Conservation (phyloP, 2,888 invertebrate species). For the Tenthredo scrophulariae region DNA sequence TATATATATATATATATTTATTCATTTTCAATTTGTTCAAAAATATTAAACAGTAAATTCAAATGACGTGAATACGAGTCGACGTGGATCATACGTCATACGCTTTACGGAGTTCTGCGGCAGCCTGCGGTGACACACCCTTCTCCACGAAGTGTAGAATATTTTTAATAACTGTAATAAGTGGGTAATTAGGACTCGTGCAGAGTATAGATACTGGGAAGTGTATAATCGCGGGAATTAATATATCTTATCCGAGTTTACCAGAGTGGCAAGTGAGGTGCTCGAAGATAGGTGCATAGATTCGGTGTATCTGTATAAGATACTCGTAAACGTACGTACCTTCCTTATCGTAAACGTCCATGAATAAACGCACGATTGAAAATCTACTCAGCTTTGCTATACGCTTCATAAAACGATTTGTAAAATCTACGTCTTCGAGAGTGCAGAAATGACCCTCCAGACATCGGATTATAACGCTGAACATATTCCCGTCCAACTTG, state of each 20-base stretch:
- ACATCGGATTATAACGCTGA: conserved; percentile 74
- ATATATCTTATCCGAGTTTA: background rate
- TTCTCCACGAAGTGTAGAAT: background rate
- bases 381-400: conserved; percentile 73
- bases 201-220: background rate
- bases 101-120: background rate
- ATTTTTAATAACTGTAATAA: conserved; percentile 19
- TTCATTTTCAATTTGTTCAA: background rate
- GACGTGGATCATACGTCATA: background rate
- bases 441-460: conserved; percentile 74
- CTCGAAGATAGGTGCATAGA: no score
- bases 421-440: conserved; percentile 64
- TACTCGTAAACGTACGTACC: conserved; percentile 57
- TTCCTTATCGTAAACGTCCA: conserved; percentile 71
- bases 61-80: background rate
- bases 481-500: conserved; percentile 76
- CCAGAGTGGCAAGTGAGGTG: background rate
- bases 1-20: no score
- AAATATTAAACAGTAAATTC: background rate
- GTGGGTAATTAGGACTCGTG: background rate
- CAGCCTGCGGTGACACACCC: background rate
- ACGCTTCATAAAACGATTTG: conserved; percentile 69
- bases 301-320: no score
- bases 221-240: background rate
- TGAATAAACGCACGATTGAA: conserved; percentile 74